Base-by-base conservation (phyloP, 2,888 invertebrate genomes). In the Thereva unica region DNA sequence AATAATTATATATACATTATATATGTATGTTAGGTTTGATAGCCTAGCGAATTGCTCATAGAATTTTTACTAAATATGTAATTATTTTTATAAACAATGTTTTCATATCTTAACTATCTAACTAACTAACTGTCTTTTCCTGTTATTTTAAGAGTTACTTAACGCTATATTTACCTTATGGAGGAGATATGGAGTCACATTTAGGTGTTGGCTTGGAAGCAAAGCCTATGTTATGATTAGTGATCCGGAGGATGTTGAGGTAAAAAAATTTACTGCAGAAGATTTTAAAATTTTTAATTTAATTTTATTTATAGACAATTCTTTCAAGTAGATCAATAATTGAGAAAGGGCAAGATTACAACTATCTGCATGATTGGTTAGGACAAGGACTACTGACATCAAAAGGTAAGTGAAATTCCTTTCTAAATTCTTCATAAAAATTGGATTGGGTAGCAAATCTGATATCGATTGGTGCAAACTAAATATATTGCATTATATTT, bases 321-420 rank as follows among this genome's bases (percentile, higher is more conserved):
- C 71, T 78, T 8, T 74, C 72, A 44, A 84, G 82, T 69, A 81
- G 76, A 4, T 78, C 76, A 12, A 76, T 82, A 61, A 78, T 84
- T 4, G 76, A 77, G 23, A 86, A 86, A 72, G 79, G 83, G 0
- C 69, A 72, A 4, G 71, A 76, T 1, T 84, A 84, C 67, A 71
- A 79, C 1, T 74, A 78, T 47, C 55, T 83, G 0, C 74, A 75
- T 68, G 80, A 82, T 1, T 84, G 84, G 84, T 74, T 84, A 49
- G 84, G 83, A 1, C 71, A 77, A 5, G 84, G 84, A 1, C 74
- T 84, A 0, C 73, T 84, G 0, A 83, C 82, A 23, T 79, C 82
- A 42, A 74, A 74, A 12, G 84, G 83, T 76, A 70, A 59, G 4
- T n/a, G n/a, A n/a, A n/a, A n/a, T n/a, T n/a, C n/a, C 38, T 38